These are phyloP conservation scores for Ptychochromis oligacanthus DNA, from an alignment of 2,113 vertebrate species.

Conservation along the genomic window DNA sequence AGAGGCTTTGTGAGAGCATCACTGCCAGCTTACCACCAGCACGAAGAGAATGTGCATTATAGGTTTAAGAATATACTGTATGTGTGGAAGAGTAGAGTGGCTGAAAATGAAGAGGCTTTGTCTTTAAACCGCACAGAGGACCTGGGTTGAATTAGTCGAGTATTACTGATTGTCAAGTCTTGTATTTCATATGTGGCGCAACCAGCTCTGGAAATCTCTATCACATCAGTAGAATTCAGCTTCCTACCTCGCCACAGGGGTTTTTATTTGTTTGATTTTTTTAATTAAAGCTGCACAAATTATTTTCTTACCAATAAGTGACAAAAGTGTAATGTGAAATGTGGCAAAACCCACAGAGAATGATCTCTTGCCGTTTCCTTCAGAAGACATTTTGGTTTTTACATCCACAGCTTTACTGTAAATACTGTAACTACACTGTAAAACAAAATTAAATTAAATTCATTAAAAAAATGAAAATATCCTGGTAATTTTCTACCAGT, in stretches of 20 bases:
- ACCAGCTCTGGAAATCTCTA: neutral
- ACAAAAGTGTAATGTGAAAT: too few species aligned
- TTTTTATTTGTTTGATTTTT: too few species aligned
- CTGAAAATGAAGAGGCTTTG: neutral
- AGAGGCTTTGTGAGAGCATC: constrained; percentile 56
- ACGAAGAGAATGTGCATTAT: constrained; percentile 20
- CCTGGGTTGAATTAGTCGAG: neutral
- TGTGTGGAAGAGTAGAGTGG: neutral
- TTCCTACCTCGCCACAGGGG: neutral
- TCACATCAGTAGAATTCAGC: neutral
- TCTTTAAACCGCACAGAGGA: neutral
- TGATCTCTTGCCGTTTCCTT: too few species aligned
- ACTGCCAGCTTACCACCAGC: constrained; percentile 7
- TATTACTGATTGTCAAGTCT: neutral
- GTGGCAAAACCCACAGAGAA: too few species aligned
- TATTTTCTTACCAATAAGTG: too few species aligned
- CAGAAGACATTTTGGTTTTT: too few species aligned
- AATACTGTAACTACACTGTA: too few species aligned
- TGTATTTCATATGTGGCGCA: neutral
- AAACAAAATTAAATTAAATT: too few species aligned
- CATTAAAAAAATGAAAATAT: too few species aligned
- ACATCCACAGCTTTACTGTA: too few species aligned
- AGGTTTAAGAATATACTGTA: constrained; percentile 13
- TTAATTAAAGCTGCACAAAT: neutral
- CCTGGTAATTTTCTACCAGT: too few species aligned